phyloP scores from a whole-genome alignment of 2,888 invertebrate genomes.

The Aethes cnicana region DNA sequence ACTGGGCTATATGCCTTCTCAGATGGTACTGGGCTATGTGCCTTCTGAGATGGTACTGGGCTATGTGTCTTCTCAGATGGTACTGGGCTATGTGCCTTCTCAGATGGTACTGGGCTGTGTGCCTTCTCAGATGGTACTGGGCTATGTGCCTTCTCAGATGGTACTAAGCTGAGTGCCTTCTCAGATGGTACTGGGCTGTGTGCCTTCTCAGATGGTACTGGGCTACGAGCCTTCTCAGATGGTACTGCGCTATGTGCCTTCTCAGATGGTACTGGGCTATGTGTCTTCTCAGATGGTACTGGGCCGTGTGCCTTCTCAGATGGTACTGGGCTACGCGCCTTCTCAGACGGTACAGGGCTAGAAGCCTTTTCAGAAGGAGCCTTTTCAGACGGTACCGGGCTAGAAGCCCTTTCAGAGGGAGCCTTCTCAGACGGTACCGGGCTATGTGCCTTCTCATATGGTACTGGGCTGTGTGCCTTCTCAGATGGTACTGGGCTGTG shows the following conservation, averaged over 20 bases:
- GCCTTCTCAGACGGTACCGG: constrained; percentile 12
- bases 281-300: neutral
- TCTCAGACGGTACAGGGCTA: constrained; percentile 17
- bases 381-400: neutral
- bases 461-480: too few species aligned
- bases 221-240: constrained; percentile 13
- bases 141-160: neutral
- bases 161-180: neutral
- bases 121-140: constrained; percentile 20
- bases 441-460: constrained; percentile 27
- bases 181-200: neutral
- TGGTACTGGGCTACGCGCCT: constrained; percentile 7
- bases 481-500: too few species aligned
- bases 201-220: constrained; percentile 5
- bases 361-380: neutral
- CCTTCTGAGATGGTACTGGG: neutral
- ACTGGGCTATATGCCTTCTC: neutral
- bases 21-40: too few species aligned
- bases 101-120: constrained; percentile 2
- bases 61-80: constrained; percentile 17
- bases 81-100: too few species aligned
- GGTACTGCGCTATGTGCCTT: constrained; percentile 6
- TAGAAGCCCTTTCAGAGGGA: constrained; percentile 16
- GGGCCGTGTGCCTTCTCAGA: constrained; percentile 10
- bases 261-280: too few species aligned